phyloP scores from a whole-genome alignment of 2,888 invertebrate genomes.

The Meiosimyza decipiens region DNA sequence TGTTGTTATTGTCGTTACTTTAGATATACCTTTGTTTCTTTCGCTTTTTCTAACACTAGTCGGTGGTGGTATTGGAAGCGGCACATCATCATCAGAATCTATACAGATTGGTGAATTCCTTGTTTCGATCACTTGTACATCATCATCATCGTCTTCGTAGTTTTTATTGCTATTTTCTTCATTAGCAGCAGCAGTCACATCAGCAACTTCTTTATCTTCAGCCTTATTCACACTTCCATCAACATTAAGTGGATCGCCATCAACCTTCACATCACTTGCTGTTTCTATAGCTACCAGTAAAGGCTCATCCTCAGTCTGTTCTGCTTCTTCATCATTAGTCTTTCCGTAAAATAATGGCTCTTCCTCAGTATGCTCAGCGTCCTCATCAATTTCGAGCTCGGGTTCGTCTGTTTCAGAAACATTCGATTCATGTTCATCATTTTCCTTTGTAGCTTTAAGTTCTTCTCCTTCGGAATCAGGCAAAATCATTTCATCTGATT shows the following conservation, averaged over 20 bases:
- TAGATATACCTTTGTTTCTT: not conserved
- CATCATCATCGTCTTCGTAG: slow-evolving; percentile 49
- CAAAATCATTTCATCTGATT: slow-evolving; percentile 43
- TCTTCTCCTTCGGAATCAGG: slow-evolving; percentile 41
- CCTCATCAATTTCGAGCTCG: slow-evolving; percentile 1
- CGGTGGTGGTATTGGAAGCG: not conserved
- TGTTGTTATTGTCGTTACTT: no score
- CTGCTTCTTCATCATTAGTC: slow-evolving; percentile 6
- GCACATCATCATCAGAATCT: slow-evolving; percentile 51
- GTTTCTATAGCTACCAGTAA: not conserved
- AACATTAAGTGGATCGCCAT: slow-evolving; percentile 26
- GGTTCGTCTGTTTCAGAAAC: slow-evolving; percentile 42
- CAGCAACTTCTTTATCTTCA: slow-evolving; percentile 29
- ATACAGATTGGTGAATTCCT: slow-evolving; percentile 53
- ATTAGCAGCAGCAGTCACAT: slow-evolving; percentile 14
- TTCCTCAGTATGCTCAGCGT: not conserved
- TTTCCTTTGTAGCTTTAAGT: slow-evolving; percentile 12
- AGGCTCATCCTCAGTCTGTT: slow-evolving; percentile 32
- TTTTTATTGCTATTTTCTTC: not conserved
- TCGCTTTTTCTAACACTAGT: not conserved
- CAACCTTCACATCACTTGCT: not conserved
- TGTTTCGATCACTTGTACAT: slow-evolving; percentile 51
- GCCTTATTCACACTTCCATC: slow-evolving; percentile 30
- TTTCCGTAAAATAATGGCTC: no score
- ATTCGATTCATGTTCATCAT: slow-evolving; percentile 39